Percentiles rank a stretch among this genome's conserved stretches.
These are phyloP conservation scores for Zosterops lateralis DNA, from an alignment of 2,113 vertebrate genomes.

Conservation along the genomic window DNA sequence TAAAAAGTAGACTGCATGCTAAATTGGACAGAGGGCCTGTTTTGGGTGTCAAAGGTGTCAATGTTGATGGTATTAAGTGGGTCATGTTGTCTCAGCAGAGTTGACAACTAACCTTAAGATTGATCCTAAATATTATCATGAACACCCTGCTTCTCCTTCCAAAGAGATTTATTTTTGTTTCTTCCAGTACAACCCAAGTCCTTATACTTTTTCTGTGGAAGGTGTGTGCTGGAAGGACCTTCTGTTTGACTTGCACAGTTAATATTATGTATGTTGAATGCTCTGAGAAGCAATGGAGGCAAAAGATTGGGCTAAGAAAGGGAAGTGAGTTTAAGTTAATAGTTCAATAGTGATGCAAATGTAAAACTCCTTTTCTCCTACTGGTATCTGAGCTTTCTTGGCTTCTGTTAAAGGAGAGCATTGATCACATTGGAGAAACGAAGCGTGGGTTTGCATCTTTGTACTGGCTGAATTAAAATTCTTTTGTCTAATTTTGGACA, in stretches of 20 bases:
- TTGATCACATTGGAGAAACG: background rate
- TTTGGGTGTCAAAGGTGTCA: background rate
- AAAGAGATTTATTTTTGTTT: background rate
- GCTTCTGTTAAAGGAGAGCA: background rate
- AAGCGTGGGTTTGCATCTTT: background rate
- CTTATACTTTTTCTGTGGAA: background rate
- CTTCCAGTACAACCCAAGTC: constrained; percentile 25
- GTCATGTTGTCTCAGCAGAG: background rate
- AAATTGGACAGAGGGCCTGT: background rate
- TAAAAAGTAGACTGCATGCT: background rate
- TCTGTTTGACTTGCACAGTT: background rate
- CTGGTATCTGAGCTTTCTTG: background rate
- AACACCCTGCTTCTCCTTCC: background rate
- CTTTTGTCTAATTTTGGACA: background rate
- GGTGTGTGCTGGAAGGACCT: background rate
- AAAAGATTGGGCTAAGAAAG: background rate
- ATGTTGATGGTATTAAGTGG: background rate
- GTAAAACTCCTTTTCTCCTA: background rate
- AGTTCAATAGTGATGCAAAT: background rate
- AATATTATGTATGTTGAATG: background rate
- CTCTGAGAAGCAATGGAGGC: background rate
- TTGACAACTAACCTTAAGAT: background rate
- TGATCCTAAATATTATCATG: background rate
- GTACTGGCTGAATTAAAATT: background rate
- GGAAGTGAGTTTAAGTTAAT: background rate